Evolutionary conservation across 2,797 vertebrate species (phyloP).

Genomic region (Myotis pilosus): DNA sequence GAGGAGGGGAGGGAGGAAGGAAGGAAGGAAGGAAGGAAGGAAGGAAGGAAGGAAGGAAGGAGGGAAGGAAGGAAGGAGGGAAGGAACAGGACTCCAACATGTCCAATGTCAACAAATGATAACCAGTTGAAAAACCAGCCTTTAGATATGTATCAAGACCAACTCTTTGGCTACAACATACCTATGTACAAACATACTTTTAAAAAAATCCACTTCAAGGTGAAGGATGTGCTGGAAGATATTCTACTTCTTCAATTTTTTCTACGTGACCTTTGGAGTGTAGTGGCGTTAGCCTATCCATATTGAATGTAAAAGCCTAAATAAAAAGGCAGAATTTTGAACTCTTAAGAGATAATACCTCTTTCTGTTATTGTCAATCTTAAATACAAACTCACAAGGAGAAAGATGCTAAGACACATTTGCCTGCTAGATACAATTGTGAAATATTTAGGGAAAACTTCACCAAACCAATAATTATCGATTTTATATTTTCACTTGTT

Average conservation of each 20-base stretch:
- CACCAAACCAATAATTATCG: not conserved
- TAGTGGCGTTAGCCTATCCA: not conserved
- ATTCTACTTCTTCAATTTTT: not conserved
- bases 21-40: too few species aligned
- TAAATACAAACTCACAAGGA: not conserved
- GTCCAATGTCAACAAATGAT: not conserved
- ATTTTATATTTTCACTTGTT: constrained; percentile 3
- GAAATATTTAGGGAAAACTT: not conserved
- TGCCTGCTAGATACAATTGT: not conserved
- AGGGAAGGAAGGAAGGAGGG: too few species aligned
- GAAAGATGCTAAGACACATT: not conserved
- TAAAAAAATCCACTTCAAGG: not conserved
- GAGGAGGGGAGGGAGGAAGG: too few species aligned
- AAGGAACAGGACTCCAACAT: not conserved
- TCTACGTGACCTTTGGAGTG: not conserved
- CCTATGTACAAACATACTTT: not conserved
- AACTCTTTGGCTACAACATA: not conserved
- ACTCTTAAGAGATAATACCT: not conserved
- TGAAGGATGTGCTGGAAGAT: not conserved
- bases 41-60: too few species aligned
- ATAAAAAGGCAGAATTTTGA: not conserved
- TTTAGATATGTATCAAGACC: not conserved
- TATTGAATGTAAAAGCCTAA: not conserved
- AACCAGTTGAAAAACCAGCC: not conserved
- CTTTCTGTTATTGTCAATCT: not conserved